Evolutionary conservation across 2,888 invertebrate genomes (phyloP), one percentile per base, ranked within the genome.

Genomic region (Erebia ligea): DNA sequence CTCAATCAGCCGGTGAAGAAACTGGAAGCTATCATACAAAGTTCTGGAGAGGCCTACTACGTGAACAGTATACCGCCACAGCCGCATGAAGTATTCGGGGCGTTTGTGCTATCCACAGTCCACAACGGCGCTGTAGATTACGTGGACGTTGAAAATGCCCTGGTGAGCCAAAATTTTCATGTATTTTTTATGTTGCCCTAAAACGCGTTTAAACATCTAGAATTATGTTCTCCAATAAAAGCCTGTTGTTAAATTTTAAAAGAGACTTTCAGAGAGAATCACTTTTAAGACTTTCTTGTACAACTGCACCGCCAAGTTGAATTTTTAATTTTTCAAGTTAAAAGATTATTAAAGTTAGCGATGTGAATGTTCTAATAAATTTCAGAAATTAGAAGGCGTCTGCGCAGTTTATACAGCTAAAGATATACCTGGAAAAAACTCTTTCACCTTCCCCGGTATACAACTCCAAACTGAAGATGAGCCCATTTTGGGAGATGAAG

Each of bases 341-440:
- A 2, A 25, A 25, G 25, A 25, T 25, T 25, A 25, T 25, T 25
- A 25, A 25, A 25, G 25, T 25, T 25, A 34, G 25, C 25, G 1
- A 34, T 34, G 34, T 34, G 1, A 34, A 34, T 34, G 5, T 34
- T 34, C 6, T 34, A 34, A n/a, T 45, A 19, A 63, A 73, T 90
- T 86, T 25, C 80, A 96, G 95, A 88, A 88, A 75, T 87, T 95
- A 54, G 90, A 95, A 8, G 97, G 97, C 0, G 96, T 97, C 0
- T 78, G 95, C 42, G 95, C 95, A 0, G 91, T 96, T 54, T 93
- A 94, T 72, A 94, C 95, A 45, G 95, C 95, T 0, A 94, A 95
- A 77, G 96, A 97, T 78, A 94, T 97, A 48, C 96, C 96, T 0
- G 96, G 96, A 0, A 87, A 86, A 54, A 97, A 96, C 84, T 86